Percentiles rank a stretch among this genome's conserved stretches.
phyloP scores from a whole-genome alignment of 1,140 invertebrate species.

The Apis florea region DNA sequence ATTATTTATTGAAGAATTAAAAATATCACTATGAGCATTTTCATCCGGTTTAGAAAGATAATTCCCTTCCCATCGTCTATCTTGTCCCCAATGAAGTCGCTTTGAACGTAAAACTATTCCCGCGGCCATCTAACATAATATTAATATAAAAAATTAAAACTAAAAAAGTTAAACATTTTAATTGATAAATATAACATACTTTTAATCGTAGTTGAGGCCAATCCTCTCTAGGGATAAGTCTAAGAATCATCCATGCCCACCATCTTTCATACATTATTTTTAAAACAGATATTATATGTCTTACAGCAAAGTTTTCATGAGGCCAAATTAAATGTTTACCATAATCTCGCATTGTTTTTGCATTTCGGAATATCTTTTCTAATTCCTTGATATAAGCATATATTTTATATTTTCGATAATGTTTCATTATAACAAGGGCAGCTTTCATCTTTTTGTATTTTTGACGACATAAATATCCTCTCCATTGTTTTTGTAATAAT shows the following conservation, averaged over 20 bases:
- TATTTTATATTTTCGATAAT: slow-evolving; percentile 93
- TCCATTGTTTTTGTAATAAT: slow-evolving; percentile 96
- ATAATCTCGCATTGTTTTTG: slow-evolving; percentile 85
- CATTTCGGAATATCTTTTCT: slow-evolving; percentile 83
- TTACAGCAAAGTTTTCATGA: slow-evolving; percentile 85
- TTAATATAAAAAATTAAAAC: not conserved
- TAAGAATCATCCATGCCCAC: slow-evolving; percentile 93
- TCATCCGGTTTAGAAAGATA: slow-evolving; percentile 90
- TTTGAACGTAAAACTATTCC: slow-evolving; percentile 88
- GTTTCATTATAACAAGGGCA: slow-evolving; percentile 88
- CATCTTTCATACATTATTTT: slow-evolving; percentile 88
- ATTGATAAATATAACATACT: slow-evolving; percentile 73
- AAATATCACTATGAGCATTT: slow-evolving; percentile 87
- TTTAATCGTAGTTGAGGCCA: slow-evolving; percentile 92
- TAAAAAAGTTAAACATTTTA: not conserved
- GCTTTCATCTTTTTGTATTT: slow-evolving; percentile 93
- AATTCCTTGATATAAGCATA: slow-evolving; percentile 89
- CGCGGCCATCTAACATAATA: slow-evolving; percentile 86
- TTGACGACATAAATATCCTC: slow-evolving; percentile 89
- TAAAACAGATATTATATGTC: slow-evolving; percentile 82
- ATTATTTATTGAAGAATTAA: slow-evolving; percentile 85
- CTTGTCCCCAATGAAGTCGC: slow-evolving; percentile 90
- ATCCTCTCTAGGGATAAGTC: slow-evolving; percentile 89
- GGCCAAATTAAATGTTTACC: slow-evolving; percentile 93
- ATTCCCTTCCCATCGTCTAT: slow-evolving; percentile 94